Evolutionary conservation across 2,888 invertebrate genomes (phyloP).

Genomic region (Prenolepis imparis): DNA sequence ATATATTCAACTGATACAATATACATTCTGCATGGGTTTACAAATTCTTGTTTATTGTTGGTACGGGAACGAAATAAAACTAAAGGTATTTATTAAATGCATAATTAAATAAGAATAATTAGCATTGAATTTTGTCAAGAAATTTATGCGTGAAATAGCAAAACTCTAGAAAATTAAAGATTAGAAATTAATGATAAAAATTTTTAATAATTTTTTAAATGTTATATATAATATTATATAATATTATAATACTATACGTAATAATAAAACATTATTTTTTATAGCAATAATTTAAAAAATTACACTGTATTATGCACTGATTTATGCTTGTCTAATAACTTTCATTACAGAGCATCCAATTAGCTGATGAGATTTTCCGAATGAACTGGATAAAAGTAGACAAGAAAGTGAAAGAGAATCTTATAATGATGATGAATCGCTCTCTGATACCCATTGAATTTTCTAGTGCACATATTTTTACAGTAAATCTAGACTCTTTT

Average conservation of each 20-base stretch:
- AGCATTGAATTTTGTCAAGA: not conserved
- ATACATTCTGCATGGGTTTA: constrained; percentile 67
- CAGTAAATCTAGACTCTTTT: constrained; percentile 36
- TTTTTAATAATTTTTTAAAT: not conserved
- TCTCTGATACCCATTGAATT: constrained; percentile 25
- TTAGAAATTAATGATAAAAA: not conserved
- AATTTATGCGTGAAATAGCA: constrained; percentile 68
- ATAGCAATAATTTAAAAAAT: not conserved
- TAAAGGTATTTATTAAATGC: constrained; percentile 63
- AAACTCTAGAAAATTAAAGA: constrained; percentile 45
- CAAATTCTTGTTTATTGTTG: constrained; percentile 74
- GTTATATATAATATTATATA: not conserved
- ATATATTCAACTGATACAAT: constrained; percentile 57
- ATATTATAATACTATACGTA: not conserved
- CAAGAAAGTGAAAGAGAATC: not conserved
- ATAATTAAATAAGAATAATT: not conserved
- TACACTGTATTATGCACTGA: not conserved
- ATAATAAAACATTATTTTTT: not conserved
- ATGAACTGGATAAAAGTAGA: constrained; percentile 27
- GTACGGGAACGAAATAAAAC: constrained; percentile 69
- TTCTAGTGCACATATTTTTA: constrained; percentile 11
- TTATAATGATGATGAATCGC: constrained; percentile 45
- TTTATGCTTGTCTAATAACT: not conserved
- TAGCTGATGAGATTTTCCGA: constrained; percentile 20
- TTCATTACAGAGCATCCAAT: constrained; percentile 36